Percentiles rank a stretch among this genome's conserved stretches.
phyloP scores from a whole-genome alignment of 2,113 vertebrate species.

The Halichoeres trimaculatus region DNA sequence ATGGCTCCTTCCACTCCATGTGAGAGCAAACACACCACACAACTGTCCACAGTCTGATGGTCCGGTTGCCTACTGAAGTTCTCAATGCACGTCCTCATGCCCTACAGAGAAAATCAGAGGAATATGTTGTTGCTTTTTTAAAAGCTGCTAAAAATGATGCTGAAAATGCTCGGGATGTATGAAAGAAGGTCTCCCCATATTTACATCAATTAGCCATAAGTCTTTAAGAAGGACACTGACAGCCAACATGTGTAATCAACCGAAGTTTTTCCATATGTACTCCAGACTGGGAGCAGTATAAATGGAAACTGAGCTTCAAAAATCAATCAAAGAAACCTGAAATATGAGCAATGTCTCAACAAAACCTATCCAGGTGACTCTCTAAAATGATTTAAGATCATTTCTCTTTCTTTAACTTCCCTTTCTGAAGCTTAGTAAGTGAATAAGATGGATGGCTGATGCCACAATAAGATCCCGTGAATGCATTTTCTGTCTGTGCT shows the following conservation, averaged over 20 bases:
- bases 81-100: slow-evolving; percentile 88
- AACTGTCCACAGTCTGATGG: slow-evolving; percentile 87
- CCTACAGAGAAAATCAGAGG: slow-evolving; percentile 73
- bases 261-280: not conserved
- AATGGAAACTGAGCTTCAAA: not conserved
- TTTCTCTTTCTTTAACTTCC: not conserved
- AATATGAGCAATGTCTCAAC: not conserved
- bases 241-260: not conserved
- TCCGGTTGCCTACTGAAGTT: slow-evolving; percentile 82
- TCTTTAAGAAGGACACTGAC: not conserved
- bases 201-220: not conserved
- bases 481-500: not conserved
- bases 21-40: slow-evolving; percentile 92
- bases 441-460: not conserved
- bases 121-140: no score
- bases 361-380: not conserved
- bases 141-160: no score
- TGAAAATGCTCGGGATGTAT: not conserved
- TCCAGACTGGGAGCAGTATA: not conserved
- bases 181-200: not conserved
- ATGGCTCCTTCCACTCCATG: slow-evolving; percentile 94
- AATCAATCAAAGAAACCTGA: not conserved
- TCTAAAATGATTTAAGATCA: not conserved
- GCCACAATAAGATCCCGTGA: not conserved
- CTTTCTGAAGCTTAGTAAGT: not conserved